These are phyloP conservation scores for Poicephalus gulielmi DNA, from an alignment of 2,113 vertebrate species.

Conservation along the genomic window DNA sequence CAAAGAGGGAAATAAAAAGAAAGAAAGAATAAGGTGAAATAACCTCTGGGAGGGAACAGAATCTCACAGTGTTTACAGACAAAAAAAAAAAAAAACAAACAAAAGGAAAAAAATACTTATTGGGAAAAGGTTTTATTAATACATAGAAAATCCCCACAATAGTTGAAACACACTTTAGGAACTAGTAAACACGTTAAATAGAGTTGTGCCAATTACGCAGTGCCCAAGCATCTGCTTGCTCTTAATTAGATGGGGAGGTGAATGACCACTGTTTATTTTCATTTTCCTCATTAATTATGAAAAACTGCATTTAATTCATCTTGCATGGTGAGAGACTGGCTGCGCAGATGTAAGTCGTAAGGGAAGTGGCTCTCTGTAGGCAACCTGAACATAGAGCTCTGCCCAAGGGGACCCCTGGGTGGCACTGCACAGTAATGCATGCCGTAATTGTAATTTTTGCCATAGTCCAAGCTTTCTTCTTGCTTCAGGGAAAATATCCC, in stretches of 20 bases:
- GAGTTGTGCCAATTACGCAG: constrained; percentile 78
- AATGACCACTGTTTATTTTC: constrained; percentile 89
- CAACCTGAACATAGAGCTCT: constrained; percentile 93
- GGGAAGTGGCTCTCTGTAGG: constrained; percentile 96
- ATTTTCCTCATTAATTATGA: constrained; percentile 94
- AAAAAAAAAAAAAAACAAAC: constrained; percentile 6
- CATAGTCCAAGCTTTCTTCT: constrained; percentile 94
- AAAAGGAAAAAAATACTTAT: constrained; percentile 59
- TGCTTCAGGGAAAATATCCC: constrained; percentile 99
- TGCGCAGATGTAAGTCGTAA: constrained; percentile 97
- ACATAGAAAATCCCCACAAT: constrained; percentile 77
- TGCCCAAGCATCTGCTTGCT: constrained; percentile 82
- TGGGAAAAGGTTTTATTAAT: constrained; percentile 73
- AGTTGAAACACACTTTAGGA: constrained; percentile 80
- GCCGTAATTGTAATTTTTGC: constrained; percentile 94
- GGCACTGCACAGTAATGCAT: constrained; percentile 96
- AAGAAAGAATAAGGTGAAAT: background rate
- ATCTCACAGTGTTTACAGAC: constrained; percentile 74
- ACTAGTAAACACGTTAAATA: constrained; percentile 80
- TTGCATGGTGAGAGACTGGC: constrained; percentile 93
- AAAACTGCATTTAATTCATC: constrained; percentile 96
- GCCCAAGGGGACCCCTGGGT: constrained; percentile 90
- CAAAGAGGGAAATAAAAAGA: constrained; percentile 40
- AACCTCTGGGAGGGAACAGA: constrained; percentile 60
- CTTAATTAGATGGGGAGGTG: constrained; percentile 86